Percentiles rank a stretch among this genome's conserved stretches.
phyloP scores from a whole-genome alignment of 2,888 invertebrate genomes.

The Eristalis tenax region DNA sequence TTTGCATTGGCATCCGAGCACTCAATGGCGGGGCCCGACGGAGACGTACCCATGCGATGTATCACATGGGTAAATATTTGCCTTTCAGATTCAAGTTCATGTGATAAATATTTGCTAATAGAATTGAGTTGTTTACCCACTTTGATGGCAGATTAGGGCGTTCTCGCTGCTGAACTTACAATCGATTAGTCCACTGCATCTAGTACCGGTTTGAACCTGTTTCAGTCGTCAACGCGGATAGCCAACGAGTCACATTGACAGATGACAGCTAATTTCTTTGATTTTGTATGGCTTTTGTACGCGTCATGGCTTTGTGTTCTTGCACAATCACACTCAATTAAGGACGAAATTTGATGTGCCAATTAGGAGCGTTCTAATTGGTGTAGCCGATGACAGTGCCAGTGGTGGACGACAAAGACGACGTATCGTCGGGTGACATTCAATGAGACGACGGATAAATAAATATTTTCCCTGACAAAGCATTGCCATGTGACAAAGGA shows the following conservation, averaged over 20 bases:
- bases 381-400: neutral
- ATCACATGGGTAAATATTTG: neutral
- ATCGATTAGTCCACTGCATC: neutral
- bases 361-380: conserved; percentile 1
- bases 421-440: neutral
- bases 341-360: neutral
- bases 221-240: neutral
- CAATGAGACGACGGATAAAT: neutral
- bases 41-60: neutral
- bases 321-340: neutral
- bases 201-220: neutral
- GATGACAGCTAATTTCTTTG: neutral
- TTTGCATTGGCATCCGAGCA: neutral
- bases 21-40: neutral
- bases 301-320: neutral
- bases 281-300: neutral
- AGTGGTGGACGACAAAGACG: too few species aligned
- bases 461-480: neutral
- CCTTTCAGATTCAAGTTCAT: neutral
- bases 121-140: neutral
- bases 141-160: neutral
- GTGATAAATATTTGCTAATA: neutral
- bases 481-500: neutral
- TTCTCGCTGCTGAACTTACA: neutral
- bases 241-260: neutral